phyloP scores from a whole-genome alignment of 2,888 invertebrate genomes.

The Ophion costatus region DNA sequence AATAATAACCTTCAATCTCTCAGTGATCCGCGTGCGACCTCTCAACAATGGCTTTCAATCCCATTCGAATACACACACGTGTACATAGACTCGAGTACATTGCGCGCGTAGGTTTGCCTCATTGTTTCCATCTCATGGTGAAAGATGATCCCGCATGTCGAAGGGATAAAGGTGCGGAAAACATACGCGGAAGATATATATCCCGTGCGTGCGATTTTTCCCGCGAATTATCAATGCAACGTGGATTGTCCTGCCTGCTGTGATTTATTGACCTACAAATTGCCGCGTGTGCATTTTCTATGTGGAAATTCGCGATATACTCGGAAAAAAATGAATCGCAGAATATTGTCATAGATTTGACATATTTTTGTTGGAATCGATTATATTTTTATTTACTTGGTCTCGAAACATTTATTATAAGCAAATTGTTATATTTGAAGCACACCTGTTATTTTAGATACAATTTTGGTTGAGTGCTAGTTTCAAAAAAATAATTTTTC shows the following conservation, averaged over 20 bases:
- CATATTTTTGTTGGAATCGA: too few relatives aligned
- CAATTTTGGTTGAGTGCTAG: too few relatives aligned
- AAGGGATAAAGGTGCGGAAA: constrained; percentile 44
- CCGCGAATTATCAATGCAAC: constrained; percentile 43
- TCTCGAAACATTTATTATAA: too few relatives aligned
- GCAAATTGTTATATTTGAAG: too few relatives aligned
- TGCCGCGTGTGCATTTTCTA: background rate
- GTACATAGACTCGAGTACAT: background rate
- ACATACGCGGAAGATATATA: constrained; percentile 16
- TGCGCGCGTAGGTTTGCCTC: constrained; percentile 69
- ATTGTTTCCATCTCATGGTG: constrained; percentile 67
- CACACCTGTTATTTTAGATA: too few relatives aligned
- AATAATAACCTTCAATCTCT: constrained; percentile 76
- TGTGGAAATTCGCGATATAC: background rate
- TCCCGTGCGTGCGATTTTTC: constrained; percentile 19
- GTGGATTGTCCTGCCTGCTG: constrained; percentile 45
- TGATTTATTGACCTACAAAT: constrained; percentile 53
- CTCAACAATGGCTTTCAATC: constrained; percentile 75
- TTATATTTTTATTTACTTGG: too few relatives aligned
- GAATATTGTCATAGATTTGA: too few relatives aligned
- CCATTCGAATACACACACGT: constrained; percentile 50
- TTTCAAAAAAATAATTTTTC: too few relatives aligned
- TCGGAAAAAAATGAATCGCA: too few relatives aligned
- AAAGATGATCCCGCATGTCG: constrained; percentile 52
- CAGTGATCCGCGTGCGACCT: constrained; percentile 63